Evolutionary conservation across 2,113 vertebrate genomes (phyloP).

Genomic region (Galbula dea): DNA sequence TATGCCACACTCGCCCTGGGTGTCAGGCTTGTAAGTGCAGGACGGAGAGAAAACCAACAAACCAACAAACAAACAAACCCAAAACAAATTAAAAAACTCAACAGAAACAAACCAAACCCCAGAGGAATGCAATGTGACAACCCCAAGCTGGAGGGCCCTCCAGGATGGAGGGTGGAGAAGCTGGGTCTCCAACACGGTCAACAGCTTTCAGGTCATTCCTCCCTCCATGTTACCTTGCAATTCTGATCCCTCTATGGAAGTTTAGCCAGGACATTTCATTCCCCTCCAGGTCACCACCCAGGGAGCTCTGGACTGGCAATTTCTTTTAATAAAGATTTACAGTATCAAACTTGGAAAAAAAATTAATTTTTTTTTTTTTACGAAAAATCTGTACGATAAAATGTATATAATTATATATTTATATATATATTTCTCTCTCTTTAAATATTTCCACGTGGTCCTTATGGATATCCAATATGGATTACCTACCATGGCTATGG

Average conservation of each 20-base stretch:
- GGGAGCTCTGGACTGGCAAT: constrained; percentile 69
- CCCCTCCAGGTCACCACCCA: constrained; percentile 57
- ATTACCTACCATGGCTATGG: constrained; percentile 87
- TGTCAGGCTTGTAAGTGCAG: constrained; percentile 13
- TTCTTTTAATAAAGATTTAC: constrained; percentile 71
- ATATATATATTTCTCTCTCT: constrained; percentile 84
- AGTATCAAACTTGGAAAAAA: constrained; percentile 76
- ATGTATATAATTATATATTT: constrained; percentile 76
- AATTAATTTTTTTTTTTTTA: constrained; percentile 65
- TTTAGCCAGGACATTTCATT: constrained; percentile 15
- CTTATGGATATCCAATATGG: constrained; percentile 97
- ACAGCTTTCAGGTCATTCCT: constrained; percentile 46
- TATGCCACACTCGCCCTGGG: neutral
- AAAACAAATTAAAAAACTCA: neutral
- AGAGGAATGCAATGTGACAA: constrained; percentile 58
- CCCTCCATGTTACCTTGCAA: constrained; percentile 41
- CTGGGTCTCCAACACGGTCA: neutral
- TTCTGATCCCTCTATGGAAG: constrained; percentile 53
- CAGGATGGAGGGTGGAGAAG: constrained; percentile 35
- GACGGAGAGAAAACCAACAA: neutral
- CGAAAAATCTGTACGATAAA: constrained; percentile 83
- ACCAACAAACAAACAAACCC: neutral
- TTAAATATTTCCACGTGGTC: constrained; percentile 81
- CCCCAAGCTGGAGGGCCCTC: constrained; percentile 58
- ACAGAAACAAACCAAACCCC: constrained; percentile 38